Percentiles rank a stretch among this genome's conserved stretches.
Evolutionary conservation across 2,797 vertebrate genomes (phyloP).

Genomic region (Chloroceryle inda): DNA sequence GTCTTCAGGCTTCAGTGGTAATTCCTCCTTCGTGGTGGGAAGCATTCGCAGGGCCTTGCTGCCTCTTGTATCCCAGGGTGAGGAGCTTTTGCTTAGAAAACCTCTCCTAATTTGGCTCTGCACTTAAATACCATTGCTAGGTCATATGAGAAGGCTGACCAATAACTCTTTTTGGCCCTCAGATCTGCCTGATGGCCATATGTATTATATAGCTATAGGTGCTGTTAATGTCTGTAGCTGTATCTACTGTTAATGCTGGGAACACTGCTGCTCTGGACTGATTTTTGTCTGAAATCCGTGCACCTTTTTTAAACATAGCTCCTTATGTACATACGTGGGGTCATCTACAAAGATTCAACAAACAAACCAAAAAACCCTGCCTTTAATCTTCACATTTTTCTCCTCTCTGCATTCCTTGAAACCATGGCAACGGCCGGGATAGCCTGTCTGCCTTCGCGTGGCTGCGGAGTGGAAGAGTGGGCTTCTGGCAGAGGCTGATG

Average conservation of each 20-base stretch:
- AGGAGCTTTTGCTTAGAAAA: not conserved
- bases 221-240: not conserved
- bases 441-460: not conserved
- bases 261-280: not conserved
- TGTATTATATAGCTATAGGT: not conserved
- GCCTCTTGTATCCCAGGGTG: not conserved
- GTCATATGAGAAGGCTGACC: not conserved
- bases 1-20: not conserved
- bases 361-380: not conserved
- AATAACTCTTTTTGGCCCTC: not conserved
- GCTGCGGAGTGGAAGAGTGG: not conserved
- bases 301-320: not conserved
- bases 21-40: not conserved
- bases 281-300: not conserved
- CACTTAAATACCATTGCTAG: not conserved
- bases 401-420: conserved; percentile 18
- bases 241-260: not conserved
- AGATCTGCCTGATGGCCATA: not conserved
- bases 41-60: not conserved
- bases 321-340: accelerated
- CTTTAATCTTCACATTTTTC: not conserved
- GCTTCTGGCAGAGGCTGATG: not conserved
- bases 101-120: not conserved
- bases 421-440: conserved; percentile 48
- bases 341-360: not conserved